A percentile compares a stretch with the other conserved stretches of the same genome.
Conservation (phyloP, 1,140 invertebrate genomes). For the Ips typographus region DNA sequence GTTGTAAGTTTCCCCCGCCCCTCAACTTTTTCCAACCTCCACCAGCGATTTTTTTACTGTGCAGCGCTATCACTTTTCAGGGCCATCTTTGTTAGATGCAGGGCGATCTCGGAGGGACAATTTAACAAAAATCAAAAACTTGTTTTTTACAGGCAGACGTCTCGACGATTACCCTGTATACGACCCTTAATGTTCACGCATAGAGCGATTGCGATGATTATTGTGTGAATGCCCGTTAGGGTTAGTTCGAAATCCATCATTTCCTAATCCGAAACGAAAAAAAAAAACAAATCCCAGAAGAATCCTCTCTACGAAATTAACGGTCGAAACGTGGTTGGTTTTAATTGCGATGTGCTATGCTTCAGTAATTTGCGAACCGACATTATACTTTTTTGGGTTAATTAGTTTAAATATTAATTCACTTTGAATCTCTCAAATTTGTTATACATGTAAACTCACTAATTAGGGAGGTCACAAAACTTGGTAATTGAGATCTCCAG, state of each 20-base stretch:
- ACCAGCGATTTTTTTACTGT: not conserved
- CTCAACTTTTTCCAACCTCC: constrained; percentile 8
- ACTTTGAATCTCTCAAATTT: no score
- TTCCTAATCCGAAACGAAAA: constrained; percentile 15
- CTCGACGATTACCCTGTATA: constrained; percentile 42
- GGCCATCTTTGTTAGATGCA: constrained; percentile 18
- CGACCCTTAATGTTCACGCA: constrained; percentile 49
- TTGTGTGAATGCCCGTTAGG: constrained; percentile 39
- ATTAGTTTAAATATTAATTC: no score
- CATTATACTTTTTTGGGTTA: not conserved
- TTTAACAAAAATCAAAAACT: constrained; percentile 14
- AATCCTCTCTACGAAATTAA: constrained; percentile 47
- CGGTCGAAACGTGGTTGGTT: constrained; percentile 20
- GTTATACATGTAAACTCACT: no score
- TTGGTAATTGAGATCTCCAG: no score
- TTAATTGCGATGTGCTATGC: constrained; percentile 13
- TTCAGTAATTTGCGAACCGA: constrained; percentile 32
- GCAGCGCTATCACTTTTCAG: constrained; percentile 25
- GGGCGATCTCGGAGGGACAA: constrained; percentile 22
- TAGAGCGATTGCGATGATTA: constrained; percentile 41
- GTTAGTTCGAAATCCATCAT: constrained; percentile 37
- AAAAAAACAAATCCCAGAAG: constrained; percentile 34
- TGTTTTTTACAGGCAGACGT: constrained; percentile 47
- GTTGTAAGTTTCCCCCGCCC: constrained; percentile 24
- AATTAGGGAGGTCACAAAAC: no score